A percentile compares a stretch with the other conserved stretches of the same genome.
Conservation (phyloP, 2,797 vertebrate genomes). For the Gymnodraco acuticeps region DNA sequence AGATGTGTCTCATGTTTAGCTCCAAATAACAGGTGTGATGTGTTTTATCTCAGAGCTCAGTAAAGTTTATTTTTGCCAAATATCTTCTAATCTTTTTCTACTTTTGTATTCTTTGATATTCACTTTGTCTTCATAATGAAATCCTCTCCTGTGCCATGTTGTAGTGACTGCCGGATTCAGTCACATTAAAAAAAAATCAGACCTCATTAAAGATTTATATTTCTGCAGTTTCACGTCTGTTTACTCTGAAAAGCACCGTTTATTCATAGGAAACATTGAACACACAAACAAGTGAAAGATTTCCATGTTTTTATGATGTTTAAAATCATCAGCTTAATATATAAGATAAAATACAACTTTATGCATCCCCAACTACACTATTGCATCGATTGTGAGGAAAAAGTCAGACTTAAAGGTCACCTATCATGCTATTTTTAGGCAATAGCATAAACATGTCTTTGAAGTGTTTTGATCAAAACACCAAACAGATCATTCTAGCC, state of each 20-base stretch:
- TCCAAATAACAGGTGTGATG: neutral
- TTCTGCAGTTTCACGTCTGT: neutral
- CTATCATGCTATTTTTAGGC: too few species aligned
- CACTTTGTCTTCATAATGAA: neutral
- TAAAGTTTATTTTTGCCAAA: constrained; percentile 26
- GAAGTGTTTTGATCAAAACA: too few species aligned
- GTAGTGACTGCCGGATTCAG: constrained; percentile 39
- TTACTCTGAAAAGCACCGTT: neutral
- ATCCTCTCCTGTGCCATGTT: constrained; percentile 21
- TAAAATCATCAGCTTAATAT: too few species aligned
- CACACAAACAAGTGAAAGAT: too few species aligned
- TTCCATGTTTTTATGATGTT: too few species aligned
- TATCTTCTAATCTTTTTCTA: constrained; percentile 28
- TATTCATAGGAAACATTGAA: too few species aligned
- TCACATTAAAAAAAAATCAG: neutral
- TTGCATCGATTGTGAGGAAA: too few species aligned
- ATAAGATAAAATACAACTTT: too few species aligned
- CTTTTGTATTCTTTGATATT: constrained; percentile 47
- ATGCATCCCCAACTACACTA: too few species aligned
- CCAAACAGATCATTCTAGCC: too few species aligned
- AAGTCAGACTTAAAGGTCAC: too few species aligned
- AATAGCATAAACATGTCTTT: too few species aligned
- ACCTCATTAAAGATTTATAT: constrained; percentile 5
- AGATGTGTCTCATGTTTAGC: neutral
- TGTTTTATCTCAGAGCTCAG: neutral